Conservation (phyloP, 2,113 vertebrate genomes). For the Geothlypis trichas region DNA sequence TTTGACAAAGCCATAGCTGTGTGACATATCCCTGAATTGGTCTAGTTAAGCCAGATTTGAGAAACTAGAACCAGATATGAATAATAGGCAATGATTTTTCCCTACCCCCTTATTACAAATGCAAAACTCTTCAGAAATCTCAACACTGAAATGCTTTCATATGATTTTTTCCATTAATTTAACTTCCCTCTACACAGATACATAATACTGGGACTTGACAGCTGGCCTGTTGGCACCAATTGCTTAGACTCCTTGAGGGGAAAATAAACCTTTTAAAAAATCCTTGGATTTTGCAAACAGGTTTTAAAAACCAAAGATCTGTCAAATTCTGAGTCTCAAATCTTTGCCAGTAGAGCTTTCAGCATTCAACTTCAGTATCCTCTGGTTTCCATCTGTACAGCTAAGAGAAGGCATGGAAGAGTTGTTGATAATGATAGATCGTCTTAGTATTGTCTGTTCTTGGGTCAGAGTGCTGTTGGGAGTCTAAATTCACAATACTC, state of each 20-base stretch:
- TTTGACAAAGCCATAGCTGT: neutral
- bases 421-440: neutral
- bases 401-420: neutral
- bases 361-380: neutral
- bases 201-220: slow-evolving; percentile 9
- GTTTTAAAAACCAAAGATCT: slow-evolving; percentile 48
- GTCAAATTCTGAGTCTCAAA: slow-evolving; percentile 20
- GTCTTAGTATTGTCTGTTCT: neutral
- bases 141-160: neutral
- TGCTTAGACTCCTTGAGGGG: slow-evolving; percentile 13
- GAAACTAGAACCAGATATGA: neutral
- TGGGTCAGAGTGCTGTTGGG: neutral
- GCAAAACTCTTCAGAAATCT: slow-evolving; percentile 1
- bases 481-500: neutral
- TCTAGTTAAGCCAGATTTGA: neutral
- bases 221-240: slow-evolving; percentile 33
- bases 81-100: neutral
- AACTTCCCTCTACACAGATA: neutral
- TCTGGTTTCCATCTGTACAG: neutral
- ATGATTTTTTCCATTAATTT: slow-evolving; percentile 1
- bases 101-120: neutral
- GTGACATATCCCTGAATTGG: neutral
- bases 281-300: slow-evolving; percentile 25
- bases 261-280: slow-evolving; percentile 51
- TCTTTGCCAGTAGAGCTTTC: slow-evolving; percentile 1